phyloP scores from a whole-genome alignment of 2,797 vertebrate genomes.

The Arctocebus calabarensis region DNA sequence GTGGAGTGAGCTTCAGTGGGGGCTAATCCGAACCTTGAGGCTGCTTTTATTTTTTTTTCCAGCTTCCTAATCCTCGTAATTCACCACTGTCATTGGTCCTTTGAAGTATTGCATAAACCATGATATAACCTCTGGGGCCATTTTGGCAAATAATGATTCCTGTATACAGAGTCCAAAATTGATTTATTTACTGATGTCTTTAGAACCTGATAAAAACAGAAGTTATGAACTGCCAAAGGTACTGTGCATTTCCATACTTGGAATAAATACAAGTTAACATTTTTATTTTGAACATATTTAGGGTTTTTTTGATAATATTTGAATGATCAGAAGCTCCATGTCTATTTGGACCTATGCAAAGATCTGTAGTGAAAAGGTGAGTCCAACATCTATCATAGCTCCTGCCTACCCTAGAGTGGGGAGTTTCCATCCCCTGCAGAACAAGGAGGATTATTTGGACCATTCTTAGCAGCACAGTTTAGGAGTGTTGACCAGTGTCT shows the following conservation, averaged over 20 bases:
- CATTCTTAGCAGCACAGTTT: not conserved
- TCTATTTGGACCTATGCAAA: not conserved
- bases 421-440: not conserved
- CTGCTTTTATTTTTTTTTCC: not conserved
- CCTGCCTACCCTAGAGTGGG: not conserved
- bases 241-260: constrained; percentile 26
- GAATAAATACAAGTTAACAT: not conserved
- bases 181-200: constrained; percentile 76
- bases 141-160: constrained; percentile 71
- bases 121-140: constrained; percentile 50
- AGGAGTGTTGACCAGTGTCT: not conserved
- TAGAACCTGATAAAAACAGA: constrained; percentile 67
- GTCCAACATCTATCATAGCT: not conserved
- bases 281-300: constrained; percentile 44
- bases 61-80: constrained; percentile 55
- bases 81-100: constrained; percentile 58
- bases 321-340: not conserved
- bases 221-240: constrained; percentile 49
- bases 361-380: not conserved
- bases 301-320: constrained; percentile 18
- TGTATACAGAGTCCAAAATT: constrained; percentile 78
- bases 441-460: not conserved
- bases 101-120: constrained; percentile 75
- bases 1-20: not conserved
- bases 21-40: not conserved